Evolutionary conservation across 2,888 invertebrate genomes (phyloP).

Genomic region (Kuschelorhynchus macadamiae): DNA sequence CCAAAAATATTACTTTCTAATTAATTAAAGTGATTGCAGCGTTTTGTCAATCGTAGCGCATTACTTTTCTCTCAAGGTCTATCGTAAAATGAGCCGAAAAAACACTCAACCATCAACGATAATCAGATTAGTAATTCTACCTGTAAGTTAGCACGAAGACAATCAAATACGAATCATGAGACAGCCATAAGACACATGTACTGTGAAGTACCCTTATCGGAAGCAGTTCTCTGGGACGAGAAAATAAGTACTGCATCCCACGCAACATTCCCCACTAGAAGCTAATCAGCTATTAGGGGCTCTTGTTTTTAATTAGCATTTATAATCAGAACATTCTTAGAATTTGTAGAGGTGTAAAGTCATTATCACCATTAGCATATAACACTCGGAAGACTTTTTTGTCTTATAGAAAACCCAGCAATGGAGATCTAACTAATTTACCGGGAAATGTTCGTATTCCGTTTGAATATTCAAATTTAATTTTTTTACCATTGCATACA

Average conservation of each 20-base stretch:
- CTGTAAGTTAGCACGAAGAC: conserved; percentile 34
- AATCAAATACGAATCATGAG: conserved; percentile 30
- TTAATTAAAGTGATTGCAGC: too few species aligned
- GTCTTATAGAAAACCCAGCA: conserved; percentile 2
- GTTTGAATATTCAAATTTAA: conserved; percentile 28
- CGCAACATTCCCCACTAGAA: conserved; percentile 41
- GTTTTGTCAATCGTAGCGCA: too few species aligned
- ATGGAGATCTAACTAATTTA: conserved; percentile 22
- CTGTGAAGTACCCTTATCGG: conserved; percentile 41
- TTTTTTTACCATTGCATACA: not conserved
- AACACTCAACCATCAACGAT: conserved; percentile 2
- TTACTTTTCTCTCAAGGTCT: too few species aligned
- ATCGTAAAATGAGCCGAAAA: not conserved
- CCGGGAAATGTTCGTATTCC: conserved; percentile 17
- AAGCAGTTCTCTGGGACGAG: conserved; percentile 10
- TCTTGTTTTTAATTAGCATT: conserved; percentile 50
- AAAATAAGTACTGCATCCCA: conserved; percentile 43
- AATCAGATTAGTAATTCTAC: conserved; percentile 45
- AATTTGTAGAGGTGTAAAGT: conserved; percentile 51
- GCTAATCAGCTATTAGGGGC: conserved; percentile 49
- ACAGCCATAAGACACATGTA: conserved; percentile 36
- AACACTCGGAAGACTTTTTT: conserved; percentile 35
- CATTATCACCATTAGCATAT: conserved; percentile 51
- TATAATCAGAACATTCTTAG: conserved; percentile 48
- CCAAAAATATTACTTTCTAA: too few species aligned